Percentiles rank a stretch among this genome's conserved stretches.
These are phyloP conservation scores for Pygoscelis adeliae DNA, from an alignment of 2,113 vertebrate species.

Conservation along the genomic window DNA sequence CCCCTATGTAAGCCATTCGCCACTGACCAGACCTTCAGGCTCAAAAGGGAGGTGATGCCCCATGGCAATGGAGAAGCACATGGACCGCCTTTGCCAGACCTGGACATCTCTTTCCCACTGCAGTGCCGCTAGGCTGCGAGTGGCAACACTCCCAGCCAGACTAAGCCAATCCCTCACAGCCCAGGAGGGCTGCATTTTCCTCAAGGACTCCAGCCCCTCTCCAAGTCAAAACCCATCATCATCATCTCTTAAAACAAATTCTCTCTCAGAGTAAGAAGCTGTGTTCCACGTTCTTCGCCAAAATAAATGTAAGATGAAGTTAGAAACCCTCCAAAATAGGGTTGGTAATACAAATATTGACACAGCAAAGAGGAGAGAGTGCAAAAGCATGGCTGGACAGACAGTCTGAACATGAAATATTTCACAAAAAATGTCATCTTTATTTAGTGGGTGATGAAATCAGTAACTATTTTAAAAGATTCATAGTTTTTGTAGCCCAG, in stretches of 20 bases:
- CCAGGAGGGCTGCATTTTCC: neutral
- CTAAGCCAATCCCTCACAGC: neutral
- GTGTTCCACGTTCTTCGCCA: constrained; percentile 45
- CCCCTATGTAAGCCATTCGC: accelerated
- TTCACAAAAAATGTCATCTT: constrained; percentile 33
- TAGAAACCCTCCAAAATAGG: constrained; percentile 61
- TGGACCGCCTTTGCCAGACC: neutral
- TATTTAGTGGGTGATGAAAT: constrained; percentile 43
- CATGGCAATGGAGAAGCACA: neutral
- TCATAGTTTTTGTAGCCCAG: constrained; percentile 18
- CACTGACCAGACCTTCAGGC: neutral
- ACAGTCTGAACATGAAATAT: constrained; percentile 49
- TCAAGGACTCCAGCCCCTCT: neutral
- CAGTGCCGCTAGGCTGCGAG: accelerated
- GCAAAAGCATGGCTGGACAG: constrained; percentile 41
- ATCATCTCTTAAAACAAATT: constrained; percentile 40
- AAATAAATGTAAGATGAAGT: constrained; percentile 66
- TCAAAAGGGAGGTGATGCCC: neutral
- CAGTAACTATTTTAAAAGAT: constrained; percentile 41
- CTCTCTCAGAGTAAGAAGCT: constrained; percentile 3
- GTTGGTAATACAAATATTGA: constrained; percentile 69
- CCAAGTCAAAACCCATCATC: constrained; percentile 24
- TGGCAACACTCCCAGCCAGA: neutral
- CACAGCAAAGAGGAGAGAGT: constrained; percentile 54
- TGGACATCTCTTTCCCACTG: neutral